Base-by-base conservation (phyloP, 2,113 vertebrate genomes). In the Nansenia antarctica region DNA sequence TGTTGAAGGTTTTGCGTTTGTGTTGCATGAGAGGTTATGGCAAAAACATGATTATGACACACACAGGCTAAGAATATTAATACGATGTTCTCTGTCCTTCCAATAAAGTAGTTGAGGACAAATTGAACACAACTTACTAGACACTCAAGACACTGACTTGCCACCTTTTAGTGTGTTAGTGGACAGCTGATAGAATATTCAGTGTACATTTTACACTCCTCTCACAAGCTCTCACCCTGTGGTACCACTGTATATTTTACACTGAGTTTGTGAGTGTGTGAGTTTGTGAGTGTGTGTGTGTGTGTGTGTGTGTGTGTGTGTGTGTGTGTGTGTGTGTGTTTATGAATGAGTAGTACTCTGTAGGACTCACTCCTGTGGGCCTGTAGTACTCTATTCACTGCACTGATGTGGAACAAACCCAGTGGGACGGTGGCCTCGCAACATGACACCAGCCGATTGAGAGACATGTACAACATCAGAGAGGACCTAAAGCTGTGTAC, bases 381-480 rank as follows among this genome's bases (percentile, higher is more conserved):
- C 53, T 45, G 24, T 42, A n/a, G 35, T 63, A 29, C 37, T 27
- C 37, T 29, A 45, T 12, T 45, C 93, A 95, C 94, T 53, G 95
- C 94, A 90, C 93, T 95, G 6, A 95, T 86, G 77, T 93, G 92
- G 86, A 95, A 95, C 87, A 95, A 94, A 82, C 95, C 93, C 84
- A 96, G 94, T 74, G 96, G 89, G 91, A 95, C 86, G 54, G 93
- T 95, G 83, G 94, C 94, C 87, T 96, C 94, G 35, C 94, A 94
- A 81, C 95, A 96, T 0, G 92, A 95, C 85, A 94, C 95, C 73
- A 94, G 92, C 80, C 93, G 90, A 90, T 95, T 93, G 87, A 96
- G 94, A 81, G 95, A 95, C 62, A 96, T 93, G 82, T 94, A 95
- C 85, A 94, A 95, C 95, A 96, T 96, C 89, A 97, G 95, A 90